phyloP scores from a whole-genome alignment of 2,797 vertebrate species.

The Pangasius djambal region DNA sequence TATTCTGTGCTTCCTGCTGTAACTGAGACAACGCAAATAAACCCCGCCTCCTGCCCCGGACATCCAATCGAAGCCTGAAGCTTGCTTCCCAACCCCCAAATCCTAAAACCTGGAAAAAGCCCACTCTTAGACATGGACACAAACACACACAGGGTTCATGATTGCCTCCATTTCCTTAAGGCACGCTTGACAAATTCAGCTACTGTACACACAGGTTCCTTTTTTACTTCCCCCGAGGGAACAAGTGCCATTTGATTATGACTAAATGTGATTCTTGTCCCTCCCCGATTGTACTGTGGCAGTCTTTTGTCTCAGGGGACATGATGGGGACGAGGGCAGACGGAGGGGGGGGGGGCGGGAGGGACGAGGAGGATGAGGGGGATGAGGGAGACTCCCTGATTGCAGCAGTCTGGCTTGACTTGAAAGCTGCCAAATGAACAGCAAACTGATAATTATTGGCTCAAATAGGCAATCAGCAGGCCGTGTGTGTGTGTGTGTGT shows the following conservation, averaged over 20 bases:
- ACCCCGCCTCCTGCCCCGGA: not conserved
- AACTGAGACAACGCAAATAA: slow-evolving; percentile 48
- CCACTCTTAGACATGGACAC: not conserved
- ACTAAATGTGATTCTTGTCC: slow-evolving; percentile 55
- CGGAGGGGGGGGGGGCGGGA: not conserved
- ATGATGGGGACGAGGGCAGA: not conserved
- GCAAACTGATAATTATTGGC: slow-evolving; percentile 58
- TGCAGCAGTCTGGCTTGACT: slow-evolving; percentile 41
- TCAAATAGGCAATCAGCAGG: slow-evolving; percentile 57
- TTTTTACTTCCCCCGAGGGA: slow-evolving; percentile 49
- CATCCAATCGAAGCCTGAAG: not conserved
- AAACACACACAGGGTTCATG: slow-evolving; percentile 19
- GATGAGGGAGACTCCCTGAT: slow-evolving; percentile 44
- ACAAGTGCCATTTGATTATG: slow-evolving; percentile 58
- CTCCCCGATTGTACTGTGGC: slow-evolving; percentile 23
- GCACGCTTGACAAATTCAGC: slow-evolving; percentile 59
- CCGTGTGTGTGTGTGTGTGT: slow-evolving; percentile 9
- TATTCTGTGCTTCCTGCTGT: slow-evolving; percentile 34
- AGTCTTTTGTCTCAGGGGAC: slow-evolving; percentile 47
- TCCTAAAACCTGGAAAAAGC: not conserved
- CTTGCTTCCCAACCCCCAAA: slow-evolving; percentile 23
- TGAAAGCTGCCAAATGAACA: slow-evolving; percentile 53
- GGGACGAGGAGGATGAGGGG: not conserved
- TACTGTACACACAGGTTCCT: slow-evolving; percentile 55
- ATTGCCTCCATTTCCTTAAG: slow-evolving; percentile 54